Evolutionary conservation across 2,888 invertebrate genomes (phyloP).

Genomic region (Drosophila mulleri): DNA sequence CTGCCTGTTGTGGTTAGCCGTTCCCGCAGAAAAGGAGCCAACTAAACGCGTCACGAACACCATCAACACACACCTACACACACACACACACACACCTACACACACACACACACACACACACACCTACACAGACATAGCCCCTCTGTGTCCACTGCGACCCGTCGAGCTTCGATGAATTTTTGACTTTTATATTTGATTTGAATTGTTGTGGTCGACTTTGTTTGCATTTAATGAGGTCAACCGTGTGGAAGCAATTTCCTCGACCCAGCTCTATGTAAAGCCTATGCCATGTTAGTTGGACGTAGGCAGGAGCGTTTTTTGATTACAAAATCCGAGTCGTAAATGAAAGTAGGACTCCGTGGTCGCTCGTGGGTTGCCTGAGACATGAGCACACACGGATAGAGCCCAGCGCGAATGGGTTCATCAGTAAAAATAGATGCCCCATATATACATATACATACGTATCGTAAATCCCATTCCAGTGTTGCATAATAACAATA

Average conservation of each 20-base stretch:
- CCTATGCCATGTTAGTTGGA: slow-evolving; percentile 9
- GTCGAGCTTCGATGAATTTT: slow-evolving; percentile 73
- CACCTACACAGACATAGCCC: neutral
- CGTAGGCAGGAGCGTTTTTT: slow-evolving; percentile 21
- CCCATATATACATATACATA: neutral
- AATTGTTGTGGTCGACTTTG: slow-evolving; percentile 73
- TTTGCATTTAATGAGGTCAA: slow-evolving; percentile 75
- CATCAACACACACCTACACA: slow-evolving; percentile 14
- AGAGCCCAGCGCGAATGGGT: neutral
- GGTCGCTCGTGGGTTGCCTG: neutral
- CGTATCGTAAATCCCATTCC: neutral
- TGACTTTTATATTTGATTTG: slow-evolving; percentile 80
- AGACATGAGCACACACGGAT: neutral
- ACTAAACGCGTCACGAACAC: slow-evolving; percentile 49
- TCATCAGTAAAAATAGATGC: neutral
- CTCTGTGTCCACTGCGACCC: slow-evolving; percentile 20
- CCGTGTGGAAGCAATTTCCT: slow-evolving; percentile 69
- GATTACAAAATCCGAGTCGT: slow-evolving; percentile 36
- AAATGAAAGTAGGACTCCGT: slow-evolving; percentile 8
- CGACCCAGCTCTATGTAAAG: slow-evolving; percentile 42
- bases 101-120: slow-evolving; percentile 6
- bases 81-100: slow-evolving; percentile 1
- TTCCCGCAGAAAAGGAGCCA: slow-evolving; percentile 32
- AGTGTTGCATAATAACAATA: neutral
- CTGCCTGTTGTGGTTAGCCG: slow-evolving; percentile 67